These are phyloP conservation scores for Oryzias dopingdopingensis DNA, from an alignment of 2,797 vertebrate genomes.

Conservation along the genomic window DNA sequence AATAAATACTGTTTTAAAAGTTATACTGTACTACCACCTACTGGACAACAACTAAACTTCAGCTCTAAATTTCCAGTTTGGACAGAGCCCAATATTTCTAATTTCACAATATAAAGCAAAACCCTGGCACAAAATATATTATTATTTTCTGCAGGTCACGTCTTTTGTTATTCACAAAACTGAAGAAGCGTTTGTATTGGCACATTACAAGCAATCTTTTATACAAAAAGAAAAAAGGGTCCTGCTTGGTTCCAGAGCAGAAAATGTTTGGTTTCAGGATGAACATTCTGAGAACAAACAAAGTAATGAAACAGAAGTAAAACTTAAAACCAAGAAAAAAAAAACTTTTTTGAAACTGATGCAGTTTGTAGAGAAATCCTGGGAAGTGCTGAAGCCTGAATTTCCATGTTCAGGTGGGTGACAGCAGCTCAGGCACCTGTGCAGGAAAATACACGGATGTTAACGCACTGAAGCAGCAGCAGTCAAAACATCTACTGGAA, in stretches of 20 bases:
- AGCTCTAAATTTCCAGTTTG: not conserved
- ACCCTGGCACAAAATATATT: not conserved
- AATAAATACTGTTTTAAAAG: constrained; percentile 9
- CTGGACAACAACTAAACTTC: constrained; percentile 41
- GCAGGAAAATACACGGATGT: constrained; percentile 8
- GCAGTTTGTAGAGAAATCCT: not conserved
- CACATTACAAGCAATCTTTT: too few species aligned
- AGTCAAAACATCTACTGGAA: too few species aligned
- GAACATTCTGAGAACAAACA: too few species aligned
- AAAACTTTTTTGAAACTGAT: not conserved
- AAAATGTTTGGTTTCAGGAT: constrained; percentile 1
- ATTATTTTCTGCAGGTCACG: not conserved
- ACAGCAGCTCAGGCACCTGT: constrained; percentile 54
- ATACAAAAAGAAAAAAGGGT: too few species aligned
- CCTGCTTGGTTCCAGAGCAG: constrained; percentile 13
- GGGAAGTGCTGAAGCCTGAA: constrained; percentile 4
- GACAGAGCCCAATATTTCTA: constrained; percentile 11
- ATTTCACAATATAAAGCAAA: not conserved
- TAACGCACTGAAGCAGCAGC: not conserved
- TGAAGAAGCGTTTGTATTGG: too few species aligned
- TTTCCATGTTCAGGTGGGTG: constrained; percentile 16
- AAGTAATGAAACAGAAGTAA: not conserved
- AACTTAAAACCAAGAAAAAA: constrained; percentile 7
- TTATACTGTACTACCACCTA: constrained; percentile 66
- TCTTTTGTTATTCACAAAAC: too few species aligned